These are phyloP conservation scores for Athalia rosae DNA, from an alignment of 2,888 invertebrate genomes.

Conservation along the genomic window DNA sequence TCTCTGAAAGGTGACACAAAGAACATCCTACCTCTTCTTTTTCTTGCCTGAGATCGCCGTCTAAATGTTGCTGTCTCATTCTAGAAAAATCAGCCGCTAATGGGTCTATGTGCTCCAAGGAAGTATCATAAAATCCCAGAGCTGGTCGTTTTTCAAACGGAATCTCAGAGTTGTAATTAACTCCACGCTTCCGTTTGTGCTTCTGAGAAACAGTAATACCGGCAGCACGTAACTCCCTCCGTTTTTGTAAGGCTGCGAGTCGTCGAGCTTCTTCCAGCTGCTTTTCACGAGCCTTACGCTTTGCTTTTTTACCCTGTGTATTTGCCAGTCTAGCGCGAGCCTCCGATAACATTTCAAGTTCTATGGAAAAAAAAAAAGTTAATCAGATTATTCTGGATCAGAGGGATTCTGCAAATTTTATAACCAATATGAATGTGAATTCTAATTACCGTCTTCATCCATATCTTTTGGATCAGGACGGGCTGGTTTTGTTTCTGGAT, in stretches of 20 bases:
- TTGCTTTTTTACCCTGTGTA: conserved; percentile 97
- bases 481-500: conserved; percentile 99
- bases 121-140: conserved; percentile 95
- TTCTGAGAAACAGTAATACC: conserved; percentile 87
- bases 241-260: conserved; percentile 96
- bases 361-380: conserved; percentile 73
- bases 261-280: conserved; percentile 98
- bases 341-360: conserved; percentile 99
- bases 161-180: conserved; percentile 98
- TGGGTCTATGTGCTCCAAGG: conserved; percentile 91
- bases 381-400: conserved; percentile 1
- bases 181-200: conserved; percentile 90
- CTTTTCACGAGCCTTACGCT: conserved; percentile 96
- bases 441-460: conserved; percentile 95
- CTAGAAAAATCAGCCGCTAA: conserved; percentile 92
- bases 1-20: too few relatives aligned
- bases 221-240: conserved; percentile 97
- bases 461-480: conserved; percentile 99
- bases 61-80: conserved; percentile 93
- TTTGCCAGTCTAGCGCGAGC: conserved; percentile 98
- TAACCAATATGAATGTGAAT: background rate
- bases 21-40: conserved; percentile 84
- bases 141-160: conserved; percentile 98
- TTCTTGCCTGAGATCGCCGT: conserved; percentile 92
- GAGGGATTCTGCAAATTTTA: background rate